These are phyloP conservation scores for Calliphora vomitoria DNA, from an alignment of 2,888 invertebrate species.

Conservation along the genomic window DNA sequence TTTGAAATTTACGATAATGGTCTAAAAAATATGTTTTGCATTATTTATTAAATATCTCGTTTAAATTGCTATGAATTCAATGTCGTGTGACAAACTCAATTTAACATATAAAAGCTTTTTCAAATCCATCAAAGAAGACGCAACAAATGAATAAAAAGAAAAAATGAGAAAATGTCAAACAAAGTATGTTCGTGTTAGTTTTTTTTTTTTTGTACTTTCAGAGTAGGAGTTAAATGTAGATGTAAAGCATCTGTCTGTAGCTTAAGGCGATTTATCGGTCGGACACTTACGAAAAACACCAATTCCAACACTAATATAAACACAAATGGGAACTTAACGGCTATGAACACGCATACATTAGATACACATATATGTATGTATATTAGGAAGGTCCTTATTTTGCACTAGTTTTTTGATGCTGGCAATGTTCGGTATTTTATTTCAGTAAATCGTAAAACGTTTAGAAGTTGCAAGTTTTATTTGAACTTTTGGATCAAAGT, in stretches of 20 bases:
- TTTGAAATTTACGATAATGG: too few relatives aligned
- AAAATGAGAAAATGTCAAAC: neutral
- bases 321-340: neutral
- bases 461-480: too few relatives aligned
- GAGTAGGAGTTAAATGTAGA: neutral
- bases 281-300: neutral
- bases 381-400: too few relatives aligned
- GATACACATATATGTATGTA: neutral
- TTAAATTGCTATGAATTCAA: too few relatives aligned
- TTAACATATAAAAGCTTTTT: neutral
- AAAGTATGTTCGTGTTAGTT: neutral
- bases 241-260: slow-evolving; percentile 3
- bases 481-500: too few relatives aligned
- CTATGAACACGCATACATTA: neutral
- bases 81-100: neutral
- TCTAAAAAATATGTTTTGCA: too few relatives aligned
- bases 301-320: neutral
- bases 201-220: neutral
- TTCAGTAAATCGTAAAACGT: too few relatives aligned
- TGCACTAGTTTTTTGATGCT: too few relatives aligned
- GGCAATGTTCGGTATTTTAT: too few relatives aligned
- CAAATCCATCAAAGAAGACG: neutral
- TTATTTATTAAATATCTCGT: too few relatives aligned
- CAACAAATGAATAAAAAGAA: neutral
- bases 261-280: slow-evolving; percentile 19